Evolutionary conservation across 2,113 vertebrate genomes (phyloP).

Genomic region (Desmodus rotundus): DNA sequence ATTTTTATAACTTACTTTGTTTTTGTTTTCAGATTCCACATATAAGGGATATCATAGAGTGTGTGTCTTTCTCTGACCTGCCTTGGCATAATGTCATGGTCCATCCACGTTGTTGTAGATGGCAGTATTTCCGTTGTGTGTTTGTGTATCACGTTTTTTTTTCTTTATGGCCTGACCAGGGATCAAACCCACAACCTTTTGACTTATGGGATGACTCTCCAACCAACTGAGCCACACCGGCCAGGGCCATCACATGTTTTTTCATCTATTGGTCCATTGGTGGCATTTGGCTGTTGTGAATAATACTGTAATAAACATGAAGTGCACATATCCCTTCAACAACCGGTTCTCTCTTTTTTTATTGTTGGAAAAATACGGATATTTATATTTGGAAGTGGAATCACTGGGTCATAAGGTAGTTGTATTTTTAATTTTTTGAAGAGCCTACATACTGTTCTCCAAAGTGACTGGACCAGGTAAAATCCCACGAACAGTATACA

Average conservation of each 20-base stretch:
- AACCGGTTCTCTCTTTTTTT: neutral
- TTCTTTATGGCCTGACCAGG: too few species aligned
- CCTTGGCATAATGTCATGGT: neutral
- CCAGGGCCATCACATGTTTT: neutral
- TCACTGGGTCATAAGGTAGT: neutral
- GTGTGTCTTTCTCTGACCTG: neutral
- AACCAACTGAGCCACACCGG: too few species aligned
- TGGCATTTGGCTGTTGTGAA: neutral
- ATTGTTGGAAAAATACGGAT: too few species aligned
- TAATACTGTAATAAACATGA: neutral
- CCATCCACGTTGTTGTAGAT: neutral
- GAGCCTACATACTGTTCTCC: neutral
- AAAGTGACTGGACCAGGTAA: too few species aligned
- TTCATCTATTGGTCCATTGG: neutral
- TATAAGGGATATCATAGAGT: neutral
- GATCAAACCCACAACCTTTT: too few species aligned
- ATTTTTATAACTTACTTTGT: neutral
- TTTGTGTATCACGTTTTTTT: neutral
- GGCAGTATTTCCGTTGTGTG: neutral
- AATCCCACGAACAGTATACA: neutral
- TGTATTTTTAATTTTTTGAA: neutral
- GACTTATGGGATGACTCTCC: too few species aligned
- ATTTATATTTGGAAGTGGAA: neutral
- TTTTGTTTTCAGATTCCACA: neutral
- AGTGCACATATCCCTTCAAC: neutral